Evolutionary conservation across 2,888 invertebrate species (phyloP), one percentile per base, ranked within the genome.

Genomic region (Plutella xylostella): DNA sequence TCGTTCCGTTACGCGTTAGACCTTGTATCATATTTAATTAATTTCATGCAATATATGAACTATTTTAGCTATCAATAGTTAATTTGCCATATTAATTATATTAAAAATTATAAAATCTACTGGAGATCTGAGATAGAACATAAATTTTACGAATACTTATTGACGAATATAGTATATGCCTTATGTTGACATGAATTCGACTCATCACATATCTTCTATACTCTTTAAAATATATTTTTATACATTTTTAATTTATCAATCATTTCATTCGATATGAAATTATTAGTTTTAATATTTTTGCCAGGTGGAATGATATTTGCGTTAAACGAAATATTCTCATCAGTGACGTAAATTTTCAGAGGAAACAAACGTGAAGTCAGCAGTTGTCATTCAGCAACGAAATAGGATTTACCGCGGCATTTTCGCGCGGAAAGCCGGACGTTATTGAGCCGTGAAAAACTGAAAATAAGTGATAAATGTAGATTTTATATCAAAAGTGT

Each of bases 341-440:
- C 20, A 9, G 12, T 44, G 44, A 38, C 39, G 44, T 31, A 20
- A n/a, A 34, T 74, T 72, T 75, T 72, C 73, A 74, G 77, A 72
- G 71, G 83, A 84, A 84, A 85, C 73, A 83, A 77, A 72, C 72
- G 55, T 79, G 84, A 85, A 85, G 76, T 67, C 73, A 77, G 55
- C 46, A 51, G 48, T 63, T 61, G 60, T 69, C 53, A 58, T 58
- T 61, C 65, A 65, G 62, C 60, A 58, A 65, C 63, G 51, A 63
- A 61, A 63, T 57, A 68, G 71, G 71, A 76, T 78, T 83, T 77
- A 79, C 78, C 83, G 84, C 84, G 82, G 82, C 79, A 82, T 84
- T 84, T 82, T 83, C 84, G 84, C 84, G 84, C 84, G 84, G 82
- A 80, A 83, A 78, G 83, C 80, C 80, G 80, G 82, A 77, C 82